phyloP scores from a whole-genome alignment of 2,888 invertebrate genomes.

The Hydraecia micacea region DNA sequence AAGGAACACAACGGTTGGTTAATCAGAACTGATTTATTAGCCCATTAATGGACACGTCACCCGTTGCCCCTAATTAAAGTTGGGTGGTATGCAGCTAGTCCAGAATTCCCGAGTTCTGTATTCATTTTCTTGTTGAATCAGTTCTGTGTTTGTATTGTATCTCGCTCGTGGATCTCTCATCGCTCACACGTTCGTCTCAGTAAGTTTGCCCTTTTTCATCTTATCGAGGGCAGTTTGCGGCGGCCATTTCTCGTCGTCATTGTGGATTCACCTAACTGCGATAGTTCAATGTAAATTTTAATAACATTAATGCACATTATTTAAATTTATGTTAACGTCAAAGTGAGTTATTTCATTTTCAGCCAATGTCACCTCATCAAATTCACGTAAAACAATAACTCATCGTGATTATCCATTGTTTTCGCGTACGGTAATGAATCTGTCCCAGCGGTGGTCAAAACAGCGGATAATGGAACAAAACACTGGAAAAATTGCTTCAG shows the following conservation, averaged over 20 bases:
- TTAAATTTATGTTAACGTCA: conserved; percentile 63
- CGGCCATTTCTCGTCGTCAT: conserved; percentile 60
- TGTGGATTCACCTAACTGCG: conserved; percentile 63
- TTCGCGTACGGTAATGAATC: conserved; percentile 47
- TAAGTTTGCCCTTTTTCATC: conserved; percentile 62
- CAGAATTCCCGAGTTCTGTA: conserved; percentile 8
- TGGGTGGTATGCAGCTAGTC: conserved; percentile 20
- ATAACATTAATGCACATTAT: conserved; percentile 60
- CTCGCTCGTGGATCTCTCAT: conserved; percentile 49
- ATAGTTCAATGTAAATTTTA: conserved; percentile 65
- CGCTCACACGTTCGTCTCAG: conserved; percentile 48
- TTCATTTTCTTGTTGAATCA: conserved; percentile 20
- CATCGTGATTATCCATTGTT: conserved; percentile 58
- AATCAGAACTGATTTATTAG: conserved; percentile 44
- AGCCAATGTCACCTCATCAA: conserved; percentile 57
- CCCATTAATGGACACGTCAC: conserved; percentile 26
- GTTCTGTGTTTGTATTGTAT: conserved; percentile 41
- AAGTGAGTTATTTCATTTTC: conserved; percentile 52
- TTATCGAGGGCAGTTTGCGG: conserved; percentile 65
- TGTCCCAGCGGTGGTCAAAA: conserved; percentile 53
- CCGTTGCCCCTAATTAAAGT: conserved; percentile 35
- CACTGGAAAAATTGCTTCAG: conserved; percentile 23
- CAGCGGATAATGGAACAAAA: conserved; percentile 27
- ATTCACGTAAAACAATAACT: conserved; percentile 56
- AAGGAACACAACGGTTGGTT: conserved; percentile 15